phyloP scores from a whole-genome alignment of 1,140 invertebrate genomes.

The Meteorus sp. region DNA sequence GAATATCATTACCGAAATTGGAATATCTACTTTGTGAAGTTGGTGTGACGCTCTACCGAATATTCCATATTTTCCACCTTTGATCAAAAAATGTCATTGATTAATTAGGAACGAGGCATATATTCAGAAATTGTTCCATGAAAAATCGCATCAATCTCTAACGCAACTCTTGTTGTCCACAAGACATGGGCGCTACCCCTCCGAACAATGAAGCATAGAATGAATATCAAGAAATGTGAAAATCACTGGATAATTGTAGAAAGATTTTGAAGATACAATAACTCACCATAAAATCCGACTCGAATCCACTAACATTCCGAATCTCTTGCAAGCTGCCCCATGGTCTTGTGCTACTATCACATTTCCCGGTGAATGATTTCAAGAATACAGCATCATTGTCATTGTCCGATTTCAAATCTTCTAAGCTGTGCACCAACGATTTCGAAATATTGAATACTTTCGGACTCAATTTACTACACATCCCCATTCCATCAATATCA shows the following conservation, averaged over 20 bases:
- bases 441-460: slow-evolving; percentile 61
- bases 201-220: no score
- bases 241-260: neutral
- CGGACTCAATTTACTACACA: slow-evolving; percentile 61
- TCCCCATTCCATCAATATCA: slow-evolving; percentile 16
- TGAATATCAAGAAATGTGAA: no score
- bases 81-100: no score
- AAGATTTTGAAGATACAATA: slow-evolving; percentile 16
- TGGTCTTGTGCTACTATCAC: slow-evolving; percentile 40
- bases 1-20: no score
- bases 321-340: slow-evolving; percentile 67
- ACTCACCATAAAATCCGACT: slow-evolving; percentile 43
- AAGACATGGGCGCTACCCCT: no score
- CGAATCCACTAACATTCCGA: slow-evolving; percentile 47
- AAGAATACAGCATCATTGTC: slow-evolving; percentile 45
- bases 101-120: no score
- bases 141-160: no score
- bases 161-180: no score
- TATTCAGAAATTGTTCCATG: no score
- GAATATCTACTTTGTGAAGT: no score
- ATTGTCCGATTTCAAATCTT: slow-evolving; percentile 57
- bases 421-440: slow-evolving; percentile 61
- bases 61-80: no score
- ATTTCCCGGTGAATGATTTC: slow-evolving; percentile 43
- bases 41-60: no score